phyloP scores from a whole-genome alignment of 2,113 vertebrate species.

The Stigmatopora argus region DNA sequence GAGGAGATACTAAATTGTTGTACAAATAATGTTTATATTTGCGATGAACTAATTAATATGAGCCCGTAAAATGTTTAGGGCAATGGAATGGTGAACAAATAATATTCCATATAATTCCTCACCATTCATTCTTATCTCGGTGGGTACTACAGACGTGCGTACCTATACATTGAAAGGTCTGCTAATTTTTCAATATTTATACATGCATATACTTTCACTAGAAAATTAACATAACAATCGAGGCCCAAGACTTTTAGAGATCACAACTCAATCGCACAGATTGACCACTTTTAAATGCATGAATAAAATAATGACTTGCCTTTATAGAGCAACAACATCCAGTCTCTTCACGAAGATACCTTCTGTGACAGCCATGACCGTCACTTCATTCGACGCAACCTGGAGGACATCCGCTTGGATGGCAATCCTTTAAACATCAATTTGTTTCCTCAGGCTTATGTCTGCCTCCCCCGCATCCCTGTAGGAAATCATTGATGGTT shows the following conservation, averaged over 20 bases:
- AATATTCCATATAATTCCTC: too few species aligned
- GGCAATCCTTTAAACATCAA: constrained; percentile 78
- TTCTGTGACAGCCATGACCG: constrained; percentile 71
- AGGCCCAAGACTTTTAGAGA: background rate
- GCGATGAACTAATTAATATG: background rate
- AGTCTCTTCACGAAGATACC: constrained; percentile 63
- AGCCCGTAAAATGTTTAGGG: too few species aligned
- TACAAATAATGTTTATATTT: background rate
- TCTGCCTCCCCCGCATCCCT: constrained; percentile 78
- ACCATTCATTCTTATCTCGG: too few species aligned
- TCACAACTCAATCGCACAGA: background rate
- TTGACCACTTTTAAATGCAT: background rate
- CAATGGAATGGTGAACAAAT: too few species aligned
- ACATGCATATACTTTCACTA: too few species aligned
- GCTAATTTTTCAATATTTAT: too few species aligned
- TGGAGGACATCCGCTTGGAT: constrained; percentile 79
- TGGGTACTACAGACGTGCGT: too few species aligned
- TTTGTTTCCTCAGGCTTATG: constrained; percentile 68
- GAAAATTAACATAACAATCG: too few species aligned
- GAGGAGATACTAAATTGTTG: background rate
- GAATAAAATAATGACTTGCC: background rate
- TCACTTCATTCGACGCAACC: constrained; percentile 54
- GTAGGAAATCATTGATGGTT: constrained; percentile 55
- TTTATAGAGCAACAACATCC: constrained; percentile 74
- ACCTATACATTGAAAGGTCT: too few species aligned